A percentile compares a stretch with the other conserved stretches of the same genome.
Conservation (phyloP, 1,140 invertebrate genomes). For the Aricia agestis region DNA sequence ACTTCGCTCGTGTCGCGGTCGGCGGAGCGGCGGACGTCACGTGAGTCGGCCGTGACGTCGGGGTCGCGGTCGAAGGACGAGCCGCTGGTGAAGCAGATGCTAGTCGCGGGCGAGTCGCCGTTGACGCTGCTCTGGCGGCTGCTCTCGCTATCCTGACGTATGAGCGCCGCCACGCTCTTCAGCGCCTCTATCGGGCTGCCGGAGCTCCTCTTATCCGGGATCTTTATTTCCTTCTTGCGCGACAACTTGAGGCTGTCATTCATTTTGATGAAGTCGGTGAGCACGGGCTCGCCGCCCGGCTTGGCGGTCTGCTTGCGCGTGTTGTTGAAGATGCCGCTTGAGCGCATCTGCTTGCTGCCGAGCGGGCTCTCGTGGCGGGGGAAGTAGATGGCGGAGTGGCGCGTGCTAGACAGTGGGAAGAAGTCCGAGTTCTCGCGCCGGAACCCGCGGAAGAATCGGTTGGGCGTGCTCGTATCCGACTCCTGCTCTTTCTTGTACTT, state of each 20-base stretch:
- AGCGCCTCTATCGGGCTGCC: constrained; percentile 62
- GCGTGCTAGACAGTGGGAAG: constrained; percentile 82
- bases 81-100: constrained; percentile 53
- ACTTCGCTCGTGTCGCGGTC: constrained; percentile 37
- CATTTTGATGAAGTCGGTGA: constrained; percentile 83
- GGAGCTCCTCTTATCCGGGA: constrained; percentile 37
- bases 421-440: constrained; percentile 88
- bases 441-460: constrained; percentile 85
- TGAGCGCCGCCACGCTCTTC: constrained; percentile 61
- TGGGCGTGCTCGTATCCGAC: constrained; percentile 80
- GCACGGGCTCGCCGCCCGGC: constrained; percentile 81
- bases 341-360: constrained; percentile 69
- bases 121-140: constrained; percentile 58
- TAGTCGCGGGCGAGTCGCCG: constrained; percentile 61
- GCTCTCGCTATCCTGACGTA: constrained; percentile 57
- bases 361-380: constrained; percentile 72
- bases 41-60: constrained; percentile 55
- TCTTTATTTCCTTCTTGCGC: constrained; percentile 48
- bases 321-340: constrained; percentile 82
- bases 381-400: constrained; percentile 84
- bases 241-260: constrained; percentile 73
- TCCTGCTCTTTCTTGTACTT: constrained; percentile 80
- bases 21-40: constrained; percentile 33
- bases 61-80: constrained; percentile 49
- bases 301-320: constrained; percentile 74